Conservation (phyloP, 2,888 invertebrate species). For the Nineta flava region DNA sequence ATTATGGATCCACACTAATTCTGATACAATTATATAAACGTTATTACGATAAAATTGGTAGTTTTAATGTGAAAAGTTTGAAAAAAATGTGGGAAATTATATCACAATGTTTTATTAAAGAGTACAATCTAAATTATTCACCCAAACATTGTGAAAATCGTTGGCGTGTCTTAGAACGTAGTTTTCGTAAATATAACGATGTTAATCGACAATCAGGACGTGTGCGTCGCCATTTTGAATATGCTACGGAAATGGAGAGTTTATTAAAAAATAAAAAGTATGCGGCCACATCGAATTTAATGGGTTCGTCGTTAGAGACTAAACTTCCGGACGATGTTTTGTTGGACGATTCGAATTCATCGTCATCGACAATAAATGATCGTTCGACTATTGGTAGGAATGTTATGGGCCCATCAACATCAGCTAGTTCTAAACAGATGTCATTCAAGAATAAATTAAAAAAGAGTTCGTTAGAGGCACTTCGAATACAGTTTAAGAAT, state of each 20-base stretch:
- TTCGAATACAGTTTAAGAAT: background rate
- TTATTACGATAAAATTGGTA: background rate
- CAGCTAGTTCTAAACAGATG: background rate
- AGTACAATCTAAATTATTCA: background rate
- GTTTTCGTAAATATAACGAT: background rate
- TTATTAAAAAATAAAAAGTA: no score
- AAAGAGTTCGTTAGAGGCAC: background rate
- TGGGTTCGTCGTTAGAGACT: background rate
- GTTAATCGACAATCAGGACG: background rate
- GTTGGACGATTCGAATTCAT: background rate
- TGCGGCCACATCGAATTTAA: no score
- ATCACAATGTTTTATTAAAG: background rate
- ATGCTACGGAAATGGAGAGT: background rate
- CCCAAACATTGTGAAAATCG: background rate
- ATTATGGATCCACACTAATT: background rate
- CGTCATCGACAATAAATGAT: background rate
- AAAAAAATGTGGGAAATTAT: conserved; percentile 1
- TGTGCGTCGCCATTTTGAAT: background rate
- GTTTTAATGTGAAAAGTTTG: background rate
- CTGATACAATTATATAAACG: background rate
- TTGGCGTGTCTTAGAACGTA: background rate
- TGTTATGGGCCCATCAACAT: background rate
- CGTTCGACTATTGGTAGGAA: background rate
- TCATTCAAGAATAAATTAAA: no score
- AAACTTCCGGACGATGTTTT: background rate